Conservation (phyloP, 2,888 invertebrate species). For the Tenthredo mesomela region DNA sequence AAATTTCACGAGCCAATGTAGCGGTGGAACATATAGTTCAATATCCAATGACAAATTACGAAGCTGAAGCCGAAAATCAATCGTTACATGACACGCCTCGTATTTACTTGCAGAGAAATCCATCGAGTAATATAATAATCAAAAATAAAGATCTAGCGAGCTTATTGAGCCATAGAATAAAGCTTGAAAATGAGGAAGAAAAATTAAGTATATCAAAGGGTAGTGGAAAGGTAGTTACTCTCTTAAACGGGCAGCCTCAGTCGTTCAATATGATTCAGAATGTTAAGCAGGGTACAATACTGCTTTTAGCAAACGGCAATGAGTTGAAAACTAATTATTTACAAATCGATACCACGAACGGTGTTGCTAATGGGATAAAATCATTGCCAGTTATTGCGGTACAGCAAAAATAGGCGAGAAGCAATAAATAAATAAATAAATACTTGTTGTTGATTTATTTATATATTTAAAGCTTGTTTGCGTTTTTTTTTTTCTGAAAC, state of each 20-base stretch:
- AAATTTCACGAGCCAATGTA: slow-evolving; percentile 20
- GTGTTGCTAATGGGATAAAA: slow-evolving; percentile 62
- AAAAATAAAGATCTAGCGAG: slow-evolving; percentile 25
- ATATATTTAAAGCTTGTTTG: neutral
- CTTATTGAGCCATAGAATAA: slow-evolving; percentile 35
- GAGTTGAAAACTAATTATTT: slow-evolving; percentile 66
- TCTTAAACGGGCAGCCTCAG: slow-evolving; percentile 66
- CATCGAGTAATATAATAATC: slow-evolving; percentile 29
- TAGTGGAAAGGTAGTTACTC: slow-evolving; percentile 51
- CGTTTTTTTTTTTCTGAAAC: neutral
- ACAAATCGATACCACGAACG: slow-evolving; percentile 64
- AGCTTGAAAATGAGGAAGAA: slow-evolving; percentile 1
- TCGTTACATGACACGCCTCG: neutral
- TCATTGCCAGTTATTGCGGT: slow-evolving; percentile 60
- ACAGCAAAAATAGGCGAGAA: slow-evolving; percentile 59
- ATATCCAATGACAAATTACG: slow-evolving; percentile 37
- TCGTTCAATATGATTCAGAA: slow-evolving; percentile 68
- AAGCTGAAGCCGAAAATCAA: neutral
- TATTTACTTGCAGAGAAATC: slow-evolving; percentile 33
- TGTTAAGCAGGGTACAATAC: slow-evolving; percentile 70
- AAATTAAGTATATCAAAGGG: neutral
- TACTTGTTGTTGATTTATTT: slow-evolving; percentile 35
- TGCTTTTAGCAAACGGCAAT: slow-evolving; percentile 65
- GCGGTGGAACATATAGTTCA: slow-evolving; percentile 38
- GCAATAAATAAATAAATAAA: neutral